Percentiles rank a stretch among this genome's conserved stretches.
Conservation (phyloP, 1,140 invertebrate genomes). For the Drosophila sturtevanti region DNA sequence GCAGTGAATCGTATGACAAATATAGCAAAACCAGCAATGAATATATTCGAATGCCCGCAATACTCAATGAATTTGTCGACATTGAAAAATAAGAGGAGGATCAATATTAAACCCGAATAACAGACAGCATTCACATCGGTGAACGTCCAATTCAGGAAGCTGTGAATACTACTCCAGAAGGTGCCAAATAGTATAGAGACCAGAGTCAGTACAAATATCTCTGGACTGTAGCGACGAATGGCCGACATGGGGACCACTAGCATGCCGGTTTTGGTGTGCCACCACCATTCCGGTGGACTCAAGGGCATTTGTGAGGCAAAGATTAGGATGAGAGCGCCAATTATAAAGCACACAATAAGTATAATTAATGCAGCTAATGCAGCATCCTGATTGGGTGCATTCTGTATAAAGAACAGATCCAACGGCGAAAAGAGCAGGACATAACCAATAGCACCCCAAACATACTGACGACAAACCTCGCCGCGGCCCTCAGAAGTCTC, state of each 20-base stretch:
- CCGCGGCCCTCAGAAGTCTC: conserved; percentile 91
- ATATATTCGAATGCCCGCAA: conserved; percentile 92
- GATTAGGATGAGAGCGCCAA: conserved; percentile 69
- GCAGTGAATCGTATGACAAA: conserved; percentile 90
- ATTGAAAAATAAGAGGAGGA: conserved; percentile 88
- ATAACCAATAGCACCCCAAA: conserved; percentile 89
- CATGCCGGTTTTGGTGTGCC: conserved; percentile 90
- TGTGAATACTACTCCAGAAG: conserved; percentile 91
- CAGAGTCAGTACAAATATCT: conserved; percentile 87
- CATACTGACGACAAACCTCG: conserved; percentile 91
- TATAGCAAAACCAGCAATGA: conserved; percentile 90
- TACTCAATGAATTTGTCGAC: conserved; percentile 92
- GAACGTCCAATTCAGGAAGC: conserved; percentile 87
- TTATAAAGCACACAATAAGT: conserved; percentile 85
- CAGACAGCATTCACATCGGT: conserved; percentile 50
- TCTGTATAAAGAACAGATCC: conserved; percentile 83
- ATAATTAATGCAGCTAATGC: conserved; percentile 83
- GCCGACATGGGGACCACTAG: conserved; percentile 89
- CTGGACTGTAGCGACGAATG: conserved; percentile 88
- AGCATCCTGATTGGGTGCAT: conserved; percentile 41
- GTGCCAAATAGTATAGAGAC: conserved; percentile 88
- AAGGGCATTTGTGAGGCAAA: conserved; percentile 86
- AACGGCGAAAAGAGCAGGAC: conserved; percentile 88
- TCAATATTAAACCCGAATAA: conserved; percentile 84
- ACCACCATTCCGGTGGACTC: conserved; percentile 91